Evolutionary conservation across 1,140 invertebrate species (phyloP).

Genomic region (Drosophila elegans): DNA sequence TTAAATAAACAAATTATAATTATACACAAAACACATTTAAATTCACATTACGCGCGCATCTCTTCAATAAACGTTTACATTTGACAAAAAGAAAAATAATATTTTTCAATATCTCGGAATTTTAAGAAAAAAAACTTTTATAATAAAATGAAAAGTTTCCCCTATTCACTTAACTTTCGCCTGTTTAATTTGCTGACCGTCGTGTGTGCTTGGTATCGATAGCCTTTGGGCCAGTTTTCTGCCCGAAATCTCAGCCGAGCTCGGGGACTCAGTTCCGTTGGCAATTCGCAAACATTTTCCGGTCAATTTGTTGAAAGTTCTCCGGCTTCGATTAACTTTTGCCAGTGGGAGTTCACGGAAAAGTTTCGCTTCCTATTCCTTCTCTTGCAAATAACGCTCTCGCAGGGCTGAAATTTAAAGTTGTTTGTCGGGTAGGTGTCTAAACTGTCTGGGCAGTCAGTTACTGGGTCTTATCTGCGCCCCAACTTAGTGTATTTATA

Average conservation of each 20-base stretch:
- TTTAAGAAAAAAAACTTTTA: conserved; percentile 50
- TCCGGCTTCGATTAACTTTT: conserved; percentile 79
- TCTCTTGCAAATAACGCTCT: conserved; percentile 59
- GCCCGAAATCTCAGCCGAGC: conserved; percentile 52
- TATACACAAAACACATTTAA: too few relatives aligned
- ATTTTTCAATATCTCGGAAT: conserved; percentile 57
- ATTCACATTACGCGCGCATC: too few relatives aligned
- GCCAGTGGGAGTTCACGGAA: conserved; percentile 39
- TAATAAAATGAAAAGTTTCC: conserved; percentile 54
- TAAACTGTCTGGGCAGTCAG: conserved; percentile 38
- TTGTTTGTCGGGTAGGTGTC: conserved; percentile 27
- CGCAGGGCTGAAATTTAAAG: conserved; percentile 26
- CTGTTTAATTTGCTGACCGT: conserved; percentile 62
- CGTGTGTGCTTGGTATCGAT: conserved; percentile 35
- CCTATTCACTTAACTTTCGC: conserved; percentile 37
- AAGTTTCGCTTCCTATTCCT: conserved; percentile 20
- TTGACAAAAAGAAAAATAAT: not conserved
- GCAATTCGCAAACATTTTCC: conserved; percentile 82
- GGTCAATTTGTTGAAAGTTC: conserved; percentile 73
- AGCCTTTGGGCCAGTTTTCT: conserved; percentile 34
- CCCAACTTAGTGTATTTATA: conserved; percentile 28
- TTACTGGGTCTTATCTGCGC: conserved; percentile 39
- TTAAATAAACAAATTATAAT: too few relatives aligned
- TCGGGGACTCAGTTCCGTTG: conserved; percentile 56
- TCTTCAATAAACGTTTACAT: too few relatives aligned